Evolutionary conservation across 2,797 vertebrate species (phyloP).

Genomic region (Clamator glandarius): DNA sequence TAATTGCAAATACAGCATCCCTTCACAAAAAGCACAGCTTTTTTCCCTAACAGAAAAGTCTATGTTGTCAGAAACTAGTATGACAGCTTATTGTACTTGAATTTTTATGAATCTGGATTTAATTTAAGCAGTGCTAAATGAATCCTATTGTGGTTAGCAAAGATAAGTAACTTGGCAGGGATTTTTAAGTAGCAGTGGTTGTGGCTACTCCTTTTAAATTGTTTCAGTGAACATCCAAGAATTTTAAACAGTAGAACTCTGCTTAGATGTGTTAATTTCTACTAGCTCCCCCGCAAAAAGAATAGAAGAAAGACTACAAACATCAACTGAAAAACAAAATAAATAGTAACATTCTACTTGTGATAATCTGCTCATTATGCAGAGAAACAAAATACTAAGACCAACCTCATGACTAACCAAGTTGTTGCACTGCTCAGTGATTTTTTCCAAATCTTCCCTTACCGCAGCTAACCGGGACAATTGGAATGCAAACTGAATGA

Average conservation of each 20-base stretch:
- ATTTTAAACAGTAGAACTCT: background rate
- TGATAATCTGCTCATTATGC: conserved; percentile 20
- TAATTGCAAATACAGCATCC: background rate
- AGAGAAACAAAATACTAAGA: background rate
- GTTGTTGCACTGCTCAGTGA: background rate
- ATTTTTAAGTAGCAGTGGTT: background rate
- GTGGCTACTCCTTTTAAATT: background rate
- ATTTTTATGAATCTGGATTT: background rate
- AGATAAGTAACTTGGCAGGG: background rate
- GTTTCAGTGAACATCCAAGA: background rate
- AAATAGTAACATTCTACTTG: background rate
- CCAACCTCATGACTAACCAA: background rate
- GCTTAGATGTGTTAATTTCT: background rate
- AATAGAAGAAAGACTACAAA: background rate
- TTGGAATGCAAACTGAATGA: conserved; percentile 3
- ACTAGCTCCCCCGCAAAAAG: background rate
- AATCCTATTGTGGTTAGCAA: background rate
- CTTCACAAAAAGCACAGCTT: accelerated
- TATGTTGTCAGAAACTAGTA: background rate
- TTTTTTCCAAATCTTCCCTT: conserved; percentile 2
- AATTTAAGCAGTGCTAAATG: background rate
- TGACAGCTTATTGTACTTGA: background rate
- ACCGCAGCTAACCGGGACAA: background rate
- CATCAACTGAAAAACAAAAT: background rate
- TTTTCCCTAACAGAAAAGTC: background rate